Base-by-base conservation (phyloP, 2,888 invertebrate genomes). In the Platycheirus rosarum region DNA sequence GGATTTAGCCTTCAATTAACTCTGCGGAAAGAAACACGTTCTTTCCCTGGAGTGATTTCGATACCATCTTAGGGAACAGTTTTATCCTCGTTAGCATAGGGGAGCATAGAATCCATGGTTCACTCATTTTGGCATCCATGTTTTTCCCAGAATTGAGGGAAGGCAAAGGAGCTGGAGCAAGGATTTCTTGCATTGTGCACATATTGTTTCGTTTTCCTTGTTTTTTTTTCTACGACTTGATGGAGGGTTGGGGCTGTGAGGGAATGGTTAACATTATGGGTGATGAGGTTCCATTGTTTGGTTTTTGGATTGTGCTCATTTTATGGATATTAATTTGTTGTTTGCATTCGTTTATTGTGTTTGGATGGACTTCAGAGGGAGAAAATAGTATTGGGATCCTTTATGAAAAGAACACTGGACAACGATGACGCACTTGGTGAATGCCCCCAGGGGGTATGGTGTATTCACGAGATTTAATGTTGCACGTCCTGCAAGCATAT, bases 301-400 rank as follows among this genome's bases (percentile, higher is more conserved):
- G 48, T 66, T 66, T 80, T 80, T 42, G 70, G 70, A 80, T 76
- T 80, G 76, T 76, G 76, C 80, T 76, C 75, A 76, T 80, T 80
- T 80, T 80, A 70, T 75, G 80, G 80, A 80, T 76, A 80, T 76
- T 80, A 80, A 80, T 80, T 80, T 76, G 80, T 75, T 80, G 80
- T 76, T 80, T 80, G 75, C 68, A 71, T 60, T 80, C 46, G 60
- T 40, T 70, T 51, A 66, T 66, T 70, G 75, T 80, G 57, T 75
- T 46, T 48, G 75, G 75, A 80, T 66, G 37, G 66, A 70, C 48
- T 48, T 76, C 18, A 3, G 74, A 32, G 69, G 57, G 13, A 18
- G 29, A 1, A 26, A 20, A 14, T 23, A 6, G 23, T 4, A 2
- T 23, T 23, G 23, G 23, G 23, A 6, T 23, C 18, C 32, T 8